Base-by-base conservation (phyloP, 2,113 vertebrate genomes). In the Strix uralensis region DNA sequence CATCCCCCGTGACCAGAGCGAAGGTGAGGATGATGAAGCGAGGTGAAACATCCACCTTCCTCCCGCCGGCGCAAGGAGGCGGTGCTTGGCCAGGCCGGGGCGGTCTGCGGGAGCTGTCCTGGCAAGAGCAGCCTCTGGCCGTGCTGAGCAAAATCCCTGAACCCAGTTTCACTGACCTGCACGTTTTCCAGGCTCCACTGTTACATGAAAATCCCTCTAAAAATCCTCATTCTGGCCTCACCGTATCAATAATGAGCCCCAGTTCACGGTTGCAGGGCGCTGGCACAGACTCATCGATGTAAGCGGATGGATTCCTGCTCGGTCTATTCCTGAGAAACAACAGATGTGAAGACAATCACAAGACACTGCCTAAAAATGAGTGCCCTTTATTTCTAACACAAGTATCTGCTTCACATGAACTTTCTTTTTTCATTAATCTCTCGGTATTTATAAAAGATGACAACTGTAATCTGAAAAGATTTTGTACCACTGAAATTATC, bases 251-350 rank as follows among this genome's bases (percentile, higher is more conserved):
- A 59, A 57, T n/a, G 10, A 81, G 42, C 52, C n/a, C 34, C 17
- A 5, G 11, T 1, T 51, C 58, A 19, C 1, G 2, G 1, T 1
- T 92, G 59, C 59, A 46, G 38, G 15, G 57, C 54, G 54, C 25
- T 30, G 36, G 54, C 36, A 52, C 51, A n/a, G 66, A 26, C 49
- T 36, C 63, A 11, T 27, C 3, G 1, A 11, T 4, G 70, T 17
- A 30, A 17, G 40, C 0, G 0, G 27, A 40, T 0, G 0, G 27
- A 23, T 29, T 51, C 61, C 13, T 27, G 13, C 40, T 22, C 36
- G 30, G 51, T 15, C 32, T 63, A 4, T 16, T 59, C 71, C 58
- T 27, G 32, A 49, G 69, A 86, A 52, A 59, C 22, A 29, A 18
- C 51, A 51, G 80, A 47, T 17, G 13, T 44, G 65, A 63, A 38